Evolutionary conservation across 2,888 invertebrate species (phyloP).

Genomic region (Pollenia angustigena): DNA sequence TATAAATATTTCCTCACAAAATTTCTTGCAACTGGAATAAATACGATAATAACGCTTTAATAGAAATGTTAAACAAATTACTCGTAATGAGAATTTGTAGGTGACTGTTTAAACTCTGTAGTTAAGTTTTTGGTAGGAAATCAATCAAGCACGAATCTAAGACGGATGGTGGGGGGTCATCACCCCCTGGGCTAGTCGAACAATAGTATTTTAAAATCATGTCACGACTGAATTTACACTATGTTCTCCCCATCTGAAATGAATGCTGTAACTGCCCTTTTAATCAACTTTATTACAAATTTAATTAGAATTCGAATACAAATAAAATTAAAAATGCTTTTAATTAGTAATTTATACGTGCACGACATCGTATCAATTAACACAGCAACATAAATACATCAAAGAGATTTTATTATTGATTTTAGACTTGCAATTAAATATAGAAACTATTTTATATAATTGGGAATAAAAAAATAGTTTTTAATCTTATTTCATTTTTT

Average conservation of each 20-base stretch:
- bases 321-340: background rate
- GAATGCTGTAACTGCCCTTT: too few species aligned
- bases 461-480: background rate
- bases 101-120: background rate
- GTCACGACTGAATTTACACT: too few species aligned
- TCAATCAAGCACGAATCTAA: too few species aligned
- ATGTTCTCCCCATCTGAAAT: too few species aligned
- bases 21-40: background rate
- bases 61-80: background rate
- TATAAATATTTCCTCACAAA: background rate
- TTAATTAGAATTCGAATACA: conserved; percentile 5
- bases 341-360: conserved; percentile 20
- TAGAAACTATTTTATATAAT: background rate
- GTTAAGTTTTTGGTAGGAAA: too few species aligned
- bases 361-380: background rate
- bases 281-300: background rate
- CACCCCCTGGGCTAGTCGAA: too few species aligned
- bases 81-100: background rate
- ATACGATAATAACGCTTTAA: background rate
- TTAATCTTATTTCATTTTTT: conserved; percentile 8
- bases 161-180: too few species aligned
- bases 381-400: background rate
- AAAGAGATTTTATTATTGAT: conserved; percentile 4
- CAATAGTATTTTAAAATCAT: too few species aligned
- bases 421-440: background rate